Percentiles rank a stretch among this genome's conserved stretches.
These are phyloP conservation scores for Coptotermes formosanus DNA, from an alignment of 1,140 invertebrate species.

Conservation along the genomic window DNA sequence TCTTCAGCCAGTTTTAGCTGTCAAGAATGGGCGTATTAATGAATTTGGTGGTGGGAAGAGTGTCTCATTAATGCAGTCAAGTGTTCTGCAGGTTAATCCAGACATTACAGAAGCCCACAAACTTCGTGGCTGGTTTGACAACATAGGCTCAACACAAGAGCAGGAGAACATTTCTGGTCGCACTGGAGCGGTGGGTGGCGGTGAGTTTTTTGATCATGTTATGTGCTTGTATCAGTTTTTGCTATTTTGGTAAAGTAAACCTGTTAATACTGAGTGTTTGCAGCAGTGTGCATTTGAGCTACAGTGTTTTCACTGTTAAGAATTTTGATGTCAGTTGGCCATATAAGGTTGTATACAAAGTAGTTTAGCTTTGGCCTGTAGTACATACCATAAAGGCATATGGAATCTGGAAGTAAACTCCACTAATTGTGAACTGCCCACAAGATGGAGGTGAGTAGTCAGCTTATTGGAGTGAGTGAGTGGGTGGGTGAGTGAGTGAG, in stretches of 20 bases:
- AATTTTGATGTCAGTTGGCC: neutral
- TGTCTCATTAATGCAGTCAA: slow-evolving; percentile 57
- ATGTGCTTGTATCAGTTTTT: neutral
- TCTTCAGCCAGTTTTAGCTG: slow-evolving; percentile 74
- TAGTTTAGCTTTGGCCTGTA: too few species aligned
- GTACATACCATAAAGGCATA: too few species aligned
- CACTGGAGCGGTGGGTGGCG: slow-evolving; percentile 39
- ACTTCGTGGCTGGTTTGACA: slow-evolving; percentile 88
- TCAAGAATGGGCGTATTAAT: slow-evolving; percentile 73
- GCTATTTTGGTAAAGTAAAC: neutral
- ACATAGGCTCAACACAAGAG: slow-evolving; percentile 62
- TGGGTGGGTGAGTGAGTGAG: too few species aligned
- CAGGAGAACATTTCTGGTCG: slow-evolving; percentile 61
- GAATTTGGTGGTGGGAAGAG: slow-evolving; percentile 73
- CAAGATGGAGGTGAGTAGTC: too few species aligned
- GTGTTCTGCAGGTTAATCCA: slow-evolving; percentile 76
- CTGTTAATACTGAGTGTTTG: neutral
- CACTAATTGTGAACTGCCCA: too few species aligned
- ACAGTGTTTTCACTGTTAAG: neutral
- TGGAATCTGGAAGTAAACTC: too few species aligned
- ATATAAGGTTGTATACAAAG: too few species aligned
- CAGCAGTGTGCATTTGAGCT: neutral
- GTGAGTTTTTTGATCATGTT: neutral
- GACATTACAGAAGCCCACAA: slow-evolving; percentile 84
- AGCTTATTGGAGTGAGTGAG: too few species aligned